phyloP scores from a whole-genome alignment of 2,888 invertebrate species.

The Rotaria magnacalcarata region DNA sequence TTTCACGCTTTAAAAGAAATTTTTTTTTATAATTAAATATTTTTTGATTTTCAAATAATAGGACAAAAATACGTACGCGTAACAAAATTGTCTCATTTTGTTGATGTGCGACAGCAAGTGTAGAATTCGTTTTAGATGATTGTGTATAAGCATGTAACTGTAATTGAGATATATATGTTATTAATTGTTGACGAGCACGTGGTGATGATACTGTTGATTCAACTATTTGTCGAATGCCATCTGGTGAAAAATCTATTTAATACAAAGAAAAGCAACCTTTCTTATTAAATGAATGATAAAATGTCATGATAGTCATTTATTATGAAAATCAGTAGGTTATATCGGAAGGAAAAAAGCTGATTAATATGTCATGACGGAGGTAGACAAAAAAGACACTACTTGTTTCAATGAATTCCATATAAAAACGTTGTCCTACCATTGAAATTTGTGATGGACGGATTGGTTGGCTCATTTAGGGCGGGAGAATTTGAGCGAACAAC shows the following conservation, averaged over 20 bases:
- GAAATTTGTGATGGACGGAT: neutral
- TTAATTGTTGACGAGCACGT: constrained; percentile 24
- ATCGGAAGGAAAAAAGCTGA: neutral
- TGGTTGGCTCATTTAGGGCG: neutral
- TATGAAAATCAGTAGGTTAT: too few relatives aligned
- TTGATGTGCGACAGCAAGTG: neutral
- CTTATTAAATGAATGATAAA: neutral
- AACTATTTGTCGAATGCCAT: constrained; percentile 22
- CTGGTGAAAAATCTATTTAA: constrained; percentile 18
- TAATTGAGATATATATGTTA: constrained; percentile 31
- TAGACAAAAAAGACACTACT: neutral
- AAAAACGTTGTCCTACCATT: neutral
- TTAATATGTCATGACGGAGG: neutral
- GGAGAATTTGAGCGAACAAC: neutral
- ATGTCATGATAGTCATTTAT: neutral
- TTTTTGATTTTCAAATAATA: neutral
- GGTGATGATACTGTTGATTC: neutral
- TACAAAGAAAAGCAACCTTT: too few relatives aligned
- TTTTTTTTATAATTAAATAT: too few relatives aligned
- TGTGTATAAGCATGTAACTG: neutral
- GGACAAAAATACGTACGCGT: neutral
- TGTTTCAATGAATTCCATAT: too few relatives aligned
- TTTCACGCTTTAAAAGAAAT: neutral
- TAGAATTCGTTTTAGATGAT: neutral
- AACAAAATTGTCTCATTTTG: neutral